Percentiles rank a stretch among this genome's conserved stretches.
Conservation (phyloP, 2,113 vertebrate genomes). For the Heterotis niloticus region DNA sequence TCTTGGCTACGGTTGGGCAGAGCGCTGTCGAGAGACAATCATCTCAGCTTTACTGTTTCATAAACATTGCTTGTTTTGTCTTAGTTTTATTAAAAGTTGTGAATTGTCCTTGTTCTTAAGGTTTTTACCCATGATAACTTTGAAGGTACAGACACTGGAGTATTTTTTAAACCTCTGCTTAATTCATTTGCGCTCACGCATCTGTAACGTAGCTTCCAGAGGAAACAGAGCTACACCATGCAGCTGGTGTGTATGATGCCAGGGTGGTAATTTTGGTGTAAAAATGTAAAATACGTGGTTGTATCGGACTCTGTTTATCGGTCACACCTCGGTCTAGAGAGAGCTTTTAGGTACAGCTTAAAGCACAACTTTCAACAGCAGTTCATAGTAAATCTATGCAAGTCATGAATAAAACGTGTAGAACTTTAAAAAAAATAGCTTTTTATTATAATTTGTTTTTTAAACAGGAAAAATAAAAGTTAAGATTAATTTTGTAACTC, state of each 20-base stretch:
- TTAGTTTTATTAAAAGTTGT: background rate
- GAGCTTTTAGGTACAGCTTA: no score
- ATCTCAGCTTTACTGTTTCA: background rate
- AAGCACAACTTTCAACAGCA: background rate
- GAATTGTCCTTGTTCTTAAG: background rate
- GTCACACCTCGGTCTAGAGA: no score
- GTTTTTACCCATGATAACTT: background rate
- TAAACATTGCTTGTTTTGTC: background rate
- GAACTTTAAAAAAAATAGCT: background rate
- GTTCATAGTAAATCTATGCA: constrained; percentile 23
- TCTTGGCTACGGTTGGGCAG: no score
- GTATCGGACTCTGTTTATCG: background rate
- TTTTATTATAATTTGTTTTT: background rate
- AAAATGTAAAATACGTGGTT: background rate
- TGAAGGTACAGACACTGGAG: constrained; percentile 13
- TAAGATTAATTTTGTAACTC: background rate
- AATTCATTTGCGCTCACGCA: no score
- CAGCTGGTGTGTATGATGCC: background rate
- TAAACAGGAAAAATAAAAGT: background rate
- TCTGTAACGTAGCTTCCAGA: background rate
- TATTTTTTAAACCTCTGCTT: background rate
- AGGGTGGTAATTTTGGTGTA: background rate
- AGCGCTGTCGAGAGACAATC: background rate
- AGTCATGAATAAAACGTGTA: background rate
- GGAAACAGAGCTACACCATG: background rate